Conservation (phyloP, 2,797 vertebrate species). For the Pipistrellus pipistrellus region DNA sequence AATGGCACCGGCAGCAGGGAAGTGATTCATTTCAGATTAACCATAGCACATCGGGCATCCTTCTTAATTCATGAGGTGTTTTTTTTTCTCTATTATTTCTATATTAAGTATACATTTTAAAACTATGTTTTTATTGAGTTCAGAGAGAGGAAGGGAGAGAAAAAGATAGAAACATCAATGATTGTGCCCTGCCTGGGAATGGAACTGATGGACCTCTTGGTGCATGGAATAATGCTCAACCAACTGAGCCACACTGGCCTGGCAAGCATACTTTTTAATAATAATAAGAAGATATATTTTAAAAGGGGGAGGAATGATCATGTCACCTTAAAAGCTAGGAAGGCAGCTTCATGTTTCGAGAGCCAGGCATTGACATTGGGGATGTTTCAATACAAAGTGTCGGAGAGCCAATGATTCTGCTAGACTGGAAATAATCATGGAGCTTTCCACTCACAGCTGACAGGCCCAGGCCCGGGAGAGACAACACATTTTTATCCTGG, state of each 20-base stretch:
- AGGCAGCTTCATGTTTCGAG: neutral
- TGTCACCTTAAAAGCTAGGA: neutral
- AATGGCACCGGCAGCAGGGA: neutral
- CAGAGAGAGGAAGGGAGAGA: too few species aligned
- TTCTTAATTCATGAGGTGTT: neutral
- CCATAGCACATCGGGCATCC: neutral
- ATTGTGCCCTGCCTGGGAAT: too few species aligned
- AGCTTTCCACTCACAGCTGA: neutral
- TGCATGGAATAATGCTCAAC: too few species aligned
- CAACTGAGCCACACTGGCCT: too few species aligned
- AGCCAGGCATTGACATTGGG: neutral
- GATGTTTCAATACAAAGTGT: neutral
- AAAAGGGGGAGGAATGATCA: neutral
- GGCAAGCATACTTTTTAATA: conserved; percentile 10
- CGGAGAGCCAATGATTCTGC: neutral
- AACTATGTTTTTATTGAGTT: too few species aligned
- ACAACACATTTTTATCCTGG: conserved; percentile 7
- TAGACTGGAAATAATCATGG: neutral
- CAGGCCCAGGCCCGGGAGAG: neutral
- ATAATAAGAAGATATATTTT: neutral
- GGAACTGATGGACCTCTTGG: too few species aligned
- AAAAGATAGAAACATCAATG: too few species aligned
- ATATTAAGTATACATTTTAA: conserved; percentile 3
- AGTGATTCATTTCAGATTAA: conserved; percentile 34
- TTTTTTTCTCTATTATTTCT: neutral